Evolutionary conservation across 2,113 vertebrate species (phyloP).

Genomic region (Montifringilla adamsi): DNA sequence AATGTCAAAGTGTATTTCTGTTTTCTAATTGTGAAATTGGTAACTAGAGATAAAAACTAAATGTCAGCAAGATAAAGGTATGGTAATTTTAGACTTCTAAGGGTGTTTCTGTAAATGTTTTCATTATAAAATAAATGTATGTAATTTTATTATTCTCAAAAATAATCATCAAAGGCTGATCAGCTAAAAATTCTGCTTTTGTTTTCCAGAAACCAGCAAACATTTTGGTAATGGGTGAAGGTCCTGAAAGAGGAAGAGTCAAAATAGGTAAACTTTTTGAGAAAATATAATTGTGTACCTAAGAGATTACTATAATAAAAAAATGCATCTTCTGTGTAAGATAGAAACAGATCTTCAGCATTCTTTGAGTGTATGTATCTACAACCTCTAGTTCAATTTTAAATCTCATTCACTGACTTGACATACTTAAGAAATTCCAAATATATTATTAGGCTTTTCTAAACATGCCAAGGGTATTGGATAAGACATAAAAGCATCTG

Average conservation of each 20-base stretch:
- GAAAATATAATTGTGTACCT: neutral
- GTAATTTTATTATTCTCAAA: neutral
- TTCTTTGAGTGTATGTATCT: neutral
- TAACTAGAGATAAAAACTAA: neutral
- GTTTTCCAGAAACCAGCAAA: constrained; percentile 90
- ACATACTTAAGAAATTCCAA: neutral
- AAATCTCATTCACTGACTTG: neutral
- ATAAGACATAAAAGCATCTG: neutral
- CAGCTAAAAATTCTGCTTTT: constrained; percentile 66
- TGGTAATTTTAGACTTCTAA: neutral
- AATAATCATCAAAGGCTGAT: neutral
- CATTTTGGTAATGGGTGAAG: constrained; percentile 94
- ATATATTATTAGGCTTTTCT: neutral
- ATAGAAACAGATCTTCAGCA: neutral
- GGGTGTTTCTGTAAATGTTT: neutral
- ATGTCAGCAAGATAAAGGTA: neutral
- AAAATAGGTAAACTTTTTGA: constrained; percentile 81
- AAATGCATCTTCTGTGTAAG: neutral
- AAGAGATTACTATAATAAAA: neutral
- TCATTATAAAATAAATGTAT: neutral
- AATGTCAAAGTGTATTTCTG: neutral
- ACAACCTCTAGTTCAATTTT: neutral
- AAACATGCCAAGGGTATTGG: neutral
- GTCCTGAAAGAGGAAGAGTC: constrained; percentile 88
- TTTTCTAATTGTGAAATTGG: neutral